Evolutionary conservation across 2,797 vertebrate species (phyloP).

Genomic region (Hippocampus kuda): DNA sequence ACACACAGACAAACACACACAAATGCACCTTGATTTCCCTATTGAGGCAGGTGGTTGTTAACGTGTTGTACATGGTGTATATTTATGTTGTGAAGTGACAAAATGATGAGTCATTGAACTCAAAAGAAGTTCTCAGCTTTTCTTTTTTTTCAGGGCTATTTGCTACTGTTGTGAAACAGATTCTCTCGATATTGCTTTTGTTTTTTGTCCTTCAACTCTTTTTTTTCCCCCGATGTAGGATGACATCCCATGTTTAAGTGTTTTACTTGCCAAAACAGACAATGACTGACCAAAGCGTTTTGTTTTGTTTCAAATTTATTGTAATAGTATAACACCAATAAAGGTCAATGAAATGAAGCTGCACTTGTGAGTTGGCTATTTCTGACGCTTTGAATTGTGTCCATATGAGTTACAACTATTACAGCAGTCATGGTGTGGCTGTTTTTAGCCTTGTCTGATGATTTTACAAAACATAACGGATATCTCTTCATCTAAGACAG

Average conservation of each 20-base stretch:
- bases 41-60: conserved; percentile 27
- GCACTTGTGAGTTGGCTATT: conserved; percentile 21
- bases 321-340: conserved; percentile 67
- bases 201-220: conserved; percentile 15
- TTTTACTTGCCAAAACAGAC: conserved; percentile 39
- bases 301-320: conserved; percentile 65
- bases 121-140: conserved; percentile 40
- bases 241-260: conserved; percentile 33
- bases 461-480: neutral
- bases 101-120: conserved; percentile 46
- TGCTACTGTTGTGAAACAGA: conserved; percentile 37
- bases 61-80: conserved; percentile 53
- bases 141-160: conserved; percentile 41
- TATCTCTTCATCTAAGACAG: neutral
- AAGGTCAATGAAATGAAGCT: conserved; percentile 50
- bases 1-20: conserved; percentile 9
- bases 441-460: conserved; percentile 9
- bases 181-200: conserved; percentile 45
- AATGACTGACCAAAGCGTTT: conserved; percentile 49
- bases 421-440: conserved; percentile 9
- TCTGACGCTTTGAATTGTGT: conserved; percentile 20
- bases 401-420: conserved; percentile 5
- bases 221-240: conserved; percentile 36
- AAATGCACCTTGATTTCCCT: conserved; percentile 22
- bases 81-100: conserved; percentile 67